A percentile compares a stretch with the other conserved stretches of the same genome.
Conservation (phyloP, 2,888 invertebrate species). For the Eupithecia subfuscata region DNA sequence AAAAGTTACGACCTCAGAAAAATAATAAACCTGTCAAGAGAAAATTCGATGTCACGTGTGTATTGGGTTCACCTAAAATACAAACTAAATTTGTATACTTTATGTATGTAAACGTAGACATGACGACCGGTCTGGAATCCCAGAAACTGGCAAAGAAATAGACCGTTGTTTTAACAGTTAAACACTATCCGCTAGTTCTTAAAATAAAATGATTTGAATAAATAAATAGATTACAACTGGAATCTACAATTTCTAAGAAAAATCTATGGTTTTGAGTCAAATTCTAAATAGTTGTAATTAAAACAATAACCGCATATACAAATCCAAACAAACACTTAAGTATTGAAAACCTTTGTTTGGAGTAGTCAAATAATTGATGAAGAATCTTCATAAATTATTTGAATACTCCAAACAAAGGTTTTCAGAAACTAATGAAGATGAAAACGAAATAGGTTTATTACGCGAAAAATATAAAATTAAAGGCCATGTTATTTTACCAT, state of each 20-base stretch:
- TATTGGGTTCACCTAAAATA: not conserved
- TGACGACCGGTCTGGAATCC: not conserved
- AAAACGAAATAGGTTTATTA: not conserved
- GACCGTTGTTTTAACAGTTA: not conserved
- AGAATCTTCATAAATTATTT: too few species aligned
- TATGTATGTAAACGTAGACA: not conserved
- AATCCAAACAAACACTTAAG: not conserved
- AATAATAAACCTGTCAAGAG: not conserved
- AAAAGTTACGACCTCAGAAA: not conserved
- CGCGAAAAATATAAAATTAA: too few species aligned
- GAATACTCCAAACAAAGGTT: too few species aligned
- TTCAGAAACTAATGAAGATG: too few species aligned
- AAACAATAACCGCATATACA: too few species aligned
- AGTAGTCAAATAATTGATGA: too few species aligned
- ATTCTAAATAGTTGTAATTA: too few species aligned
- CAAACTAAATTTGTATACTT: not conserved
- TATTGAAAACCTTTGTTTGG: too few species aligned
- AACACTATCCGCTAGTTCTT: not conserved
- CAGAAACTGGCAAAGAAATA: slow-evolving; percentile 5
- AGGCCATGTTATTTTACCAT: too few species aligned
- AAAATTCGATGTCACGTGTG: not conserved
- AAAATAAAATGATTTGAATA: not conserved
- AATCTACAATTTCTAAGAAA: not conserved
- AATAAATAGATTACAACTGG: not conserved
- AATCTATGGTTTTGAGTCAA: not conserved